Evolutionary conservation across 1,140 invertebrate species (phyloP).

Genomic region (Drosophila nigrodunni): DNA sequence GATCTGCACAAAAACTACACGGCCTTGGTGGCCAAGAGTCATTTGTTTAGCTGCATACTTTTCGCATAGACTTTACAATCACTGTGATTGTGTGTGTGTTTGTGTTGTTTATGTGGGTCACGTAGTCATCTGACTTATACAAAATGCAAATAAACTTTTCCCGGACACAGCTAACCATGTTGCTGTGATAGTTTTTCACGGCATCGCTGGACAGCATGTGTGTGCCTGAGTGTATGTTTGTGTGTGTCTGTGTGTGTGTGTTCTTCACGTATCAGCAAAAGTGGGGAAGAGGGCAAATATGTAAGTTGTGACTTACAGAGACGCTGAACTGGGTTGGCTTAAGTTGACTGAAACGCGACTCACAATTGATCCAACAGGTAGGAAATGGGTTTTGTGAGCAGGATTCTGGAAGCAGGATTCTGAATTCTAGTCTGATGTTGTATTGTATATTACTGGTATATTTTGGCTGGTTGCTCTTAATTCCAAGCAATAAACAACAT

Average conservation of each 20-base stretch:
- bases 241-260: not conserved
- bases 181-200: conserved; percentile 9
- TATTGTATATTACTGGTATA: conserved; percentile 3
- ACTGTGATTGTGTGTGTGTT: conserved; percentile 2
- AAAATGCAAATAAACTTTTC: conserved; percentile 69
- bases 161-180: conserved; percentile 6
- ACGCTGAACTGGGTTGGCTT: not conserved
- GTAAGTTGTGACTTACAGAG: conserved; percentile 1
- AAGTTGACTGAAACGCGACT: not conserved
- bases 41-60: not conserved
- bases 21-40: conserved; percentile 14
- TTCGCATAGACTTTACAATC: not conserved
- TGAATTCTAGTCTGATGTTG: too few relatives aligned
- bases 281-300: not conserved
- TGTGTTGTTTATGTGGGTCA: conserved; percentile 61
- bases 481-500: conserved; percentile 6
- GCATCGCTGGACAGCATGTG: not conserved
- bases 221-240: not conserved
- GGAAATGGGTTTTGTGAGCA: conserved; percentile 8
- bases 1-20: conserved; percentile 52
- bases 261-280: not conserved
- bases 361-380: conserved; percentile 14
- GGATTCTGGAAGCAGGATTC: not conserved
- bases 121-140: conserved; percentile 71
- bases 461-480: not conserved